Evolutionary conservation across 2,113 vertebrate species (phyloP).

Genomic region (Tychaedon coryphoeus): DNA sequence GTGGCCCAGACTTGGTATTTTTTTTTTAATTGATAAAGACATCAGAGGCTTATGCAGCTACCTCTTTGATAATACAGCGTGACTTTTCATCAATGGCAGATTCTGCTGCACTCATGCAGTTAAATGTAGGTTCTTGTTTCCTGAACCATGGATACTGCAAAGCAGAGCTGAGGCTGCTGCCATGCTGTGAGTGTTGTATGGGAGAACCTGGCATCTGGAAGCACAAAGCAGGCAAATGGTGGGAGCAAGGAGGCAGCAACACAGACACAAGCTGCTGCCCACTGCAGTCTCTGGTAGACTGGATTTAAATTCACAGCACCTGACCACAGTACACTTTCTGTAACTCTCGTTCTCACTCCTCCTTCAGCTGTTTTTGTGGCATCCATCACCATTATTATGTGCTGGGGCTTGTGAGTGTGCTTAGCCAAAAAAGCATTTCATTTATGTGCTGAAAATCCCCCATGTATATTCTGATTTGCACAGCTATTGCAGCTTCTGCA

Average conservation of each 20-base stretch:
- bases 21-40: not conserved
- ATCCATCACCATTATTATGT: not conserved
- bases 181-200: accelerated
- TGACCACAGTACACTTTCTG: not conserved
- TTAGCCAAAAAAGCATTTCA: not conserved
- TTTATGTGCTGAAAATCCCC: not conserved
- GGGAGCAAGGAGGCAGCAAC: not conserved
- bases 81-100: not conserved
- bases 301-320: not conserved
- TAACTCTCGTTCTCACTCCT: not conserved
- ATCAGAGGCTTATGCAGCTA: not conserved
- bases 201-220: not conserved
- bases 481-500: not conserved
- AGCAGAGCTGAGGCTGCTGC: not conserved
- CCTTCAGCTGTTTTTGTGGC: not conserved
- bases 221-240: not conserved
- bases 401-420: not conserved
- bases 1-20: not conserved
- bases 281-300: not conserved
- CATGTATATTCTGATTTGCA: not conserved
- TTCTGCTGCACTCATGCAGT: not conserved
- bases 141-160: not conserved
- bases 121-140: not conserved
- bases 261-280: not conserved
- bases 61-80: not conserved